Evolutionary conservation across 2,113 vertebrate genomes (phyloP), one percentile per base, ranked within the genome.

Genomic region (Prolemur simus): DNA sequence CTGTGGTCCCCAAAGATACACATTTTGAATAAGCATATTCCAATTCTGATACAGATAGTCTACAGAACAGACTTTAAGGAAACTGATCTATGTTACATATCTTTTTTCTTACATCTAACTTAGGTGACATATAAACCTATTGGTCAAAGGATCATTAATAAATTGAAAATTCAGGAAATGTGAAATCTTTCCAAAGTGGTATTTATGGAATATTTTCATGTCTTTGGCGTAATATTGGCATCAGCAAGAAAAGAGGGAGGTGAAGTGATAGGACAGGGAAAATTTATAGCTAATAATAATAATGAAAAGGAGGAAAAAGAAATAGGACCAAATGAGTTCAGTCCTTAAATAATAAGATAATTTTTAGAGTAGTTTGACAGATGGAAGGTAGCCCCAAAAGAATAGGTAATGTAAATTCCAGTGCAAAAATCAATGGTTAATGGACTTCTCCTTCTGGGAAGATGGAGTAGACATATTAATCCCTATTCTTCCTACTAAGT

Each of bases 51-150:
- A 0, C 5, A 94, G 34, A 80, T 34, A 37, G 73, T 68, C 42
- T 63, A 92, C 6, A 82, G 32, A 77, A 47, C 14, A 89, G 21
- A 92, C n/a, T 21, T 0, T 37, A 15, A 83, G 37, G 74, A 95
- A 89, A 73, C 8, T 78, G 20, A 78, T 42, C 37, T 74, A 45
- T 20, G 3, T 34, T 86, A 39, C 56, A 84, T 25, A 88, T 5
- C 18, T 25, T 76, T 92, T 96, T 89, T 82, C 52, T 82, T 58
- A 93, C 5, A 68, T 77, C 47, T 93, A 88, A 71, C 45, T 86
- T 96, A 96, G 69, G 37, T 34, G 23, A 83, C 45, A 84, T 32
- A 86, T 3, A 93, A 85, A 89, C 42, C 39, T 71, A 76, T 15
- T 60, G 42, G 2, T 42, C 63, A 84, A 87, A 93, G 69, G 58